A percentile compares a stretch with the other conserved stretches of the same genome.
Conservation (phyloP, 2,797 vertebrate genomes). For the Myotis findleyi region DNA sequence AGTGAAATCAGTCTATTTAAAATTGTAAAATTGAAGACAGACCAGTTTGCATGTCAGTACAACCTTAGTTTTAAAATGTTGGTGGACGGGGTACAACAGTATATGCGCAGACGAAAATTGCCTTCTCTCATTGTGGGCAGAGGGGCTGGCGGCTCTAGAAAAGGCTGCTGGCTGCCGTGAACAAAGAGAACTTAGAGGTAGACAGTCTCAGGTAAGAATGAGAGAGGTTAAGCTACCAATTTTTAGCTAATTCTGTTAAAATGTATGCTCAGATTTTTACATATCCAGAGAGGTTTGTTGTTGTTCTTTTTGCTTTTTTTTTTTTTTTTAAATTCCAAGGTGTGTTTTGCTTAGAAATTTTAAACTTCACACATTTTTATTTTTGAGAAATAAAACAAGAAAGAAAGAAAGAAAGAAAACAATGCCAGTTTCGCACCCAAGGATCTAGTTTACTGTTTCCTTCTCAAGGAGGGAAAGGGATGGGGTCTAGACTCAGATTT, state of each 20-base stretch:
- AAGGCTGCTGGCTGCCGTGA: neutral
- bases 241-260: constrained; percentile 51
- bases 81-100: neutral
- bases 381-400: constrained; percentile 15
- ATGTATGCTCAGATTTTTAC: constrained; percentile 40
- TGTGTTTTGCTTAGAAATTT: constrained; percentile 24
- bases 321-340: constrained; percentile 5
- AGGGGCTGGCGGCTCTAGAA: rapidly evolving
- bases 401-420: constrained; percentile 22
- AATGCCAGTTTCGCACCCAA: neutral
- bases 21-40: constrained; percentile 46
- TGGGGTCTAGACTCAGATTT: neutral
- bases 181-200: neutral
- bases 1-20: constrained; percentile 21
- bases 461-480: neutral
- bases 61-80: constrained; percentile 35
- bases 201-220: neutral
- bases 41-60: constrained; percentile 47
- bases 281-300: neutral
- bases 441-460: neutral
- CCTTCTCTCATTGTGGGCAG: neutral
- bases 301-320: neutral
- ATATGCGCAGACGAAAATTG: neutral
- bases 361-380: constrained; percentile 23
- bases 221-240: neutral